Conservation (phyloP, 2,888 invertebrate species). For the Serrognathus titanus region DNA sequence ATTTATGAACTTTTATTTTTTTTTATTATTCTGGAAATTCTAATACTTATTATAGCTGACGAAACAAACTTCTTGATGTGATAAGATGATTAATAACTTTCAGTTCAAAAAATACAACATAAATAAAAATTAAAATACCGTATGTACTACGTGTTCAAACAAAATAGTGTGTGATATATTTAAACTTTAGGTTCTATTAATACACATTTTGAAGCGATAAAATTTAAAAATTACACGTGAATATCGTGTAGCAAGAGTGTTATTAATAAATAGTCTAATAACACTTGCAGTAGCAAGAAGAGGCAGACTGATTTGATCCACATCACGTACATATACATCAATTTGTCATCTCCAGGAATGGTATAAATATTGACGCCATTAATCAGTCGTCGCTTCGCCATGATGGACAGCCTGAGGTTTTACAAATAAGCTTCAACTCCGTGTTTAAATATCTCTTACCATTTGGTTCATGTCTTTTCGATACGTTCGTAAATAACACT, state of each 20-base stretch:
- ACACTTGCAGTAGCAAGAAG: conserved; percentile 2
- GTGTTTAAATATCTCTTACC: conserved; percentile 27
- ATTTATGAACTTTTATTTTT: too few relatives aligned
- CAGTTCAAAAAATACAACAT: too few relatives aligned
- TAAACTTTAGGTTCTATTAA: too few relatives aligned
- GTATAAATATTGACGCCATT: conserved; percentile 49
- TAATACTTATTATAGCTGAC: too few relatives aligned
- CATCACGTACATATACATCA: conserved; percentile 40
- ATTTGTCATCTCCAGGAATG: conserved; percentile 39
- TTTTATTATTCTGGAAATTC: too few relatives aligned
- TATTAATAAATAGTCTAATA: conserved; percentile 3
- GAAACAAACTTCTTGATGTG: too few relatives aligned
- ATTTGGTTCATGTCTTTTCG: conserved; percentile 32
- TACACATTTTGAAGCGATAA: too few relatives aligned
- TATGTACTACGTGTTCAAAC: too few relatives aligned
- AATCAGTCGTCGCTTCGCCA: conserved; percentile 40
- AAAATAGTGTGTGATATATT: too few relatives aligned
- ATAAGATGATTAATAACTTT: too few relatives aligned
- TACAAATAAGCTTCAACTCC: conserved; percentile 30
- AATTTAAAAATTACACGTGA: too few relatives aligned
- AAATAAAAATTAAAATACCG: too few relatives aligned
- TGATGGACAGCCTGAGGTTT: conserved; percentile 38
- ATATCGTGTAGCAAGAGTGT: background rate
- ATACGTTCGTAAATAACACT: conserved; percentile 32
- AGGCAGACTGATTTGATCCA: conserved; percentile 28